Base-by-base conservation (phyloP, 2,888 invertebrate genomes). In the Tetropium fuscum region DNA sequence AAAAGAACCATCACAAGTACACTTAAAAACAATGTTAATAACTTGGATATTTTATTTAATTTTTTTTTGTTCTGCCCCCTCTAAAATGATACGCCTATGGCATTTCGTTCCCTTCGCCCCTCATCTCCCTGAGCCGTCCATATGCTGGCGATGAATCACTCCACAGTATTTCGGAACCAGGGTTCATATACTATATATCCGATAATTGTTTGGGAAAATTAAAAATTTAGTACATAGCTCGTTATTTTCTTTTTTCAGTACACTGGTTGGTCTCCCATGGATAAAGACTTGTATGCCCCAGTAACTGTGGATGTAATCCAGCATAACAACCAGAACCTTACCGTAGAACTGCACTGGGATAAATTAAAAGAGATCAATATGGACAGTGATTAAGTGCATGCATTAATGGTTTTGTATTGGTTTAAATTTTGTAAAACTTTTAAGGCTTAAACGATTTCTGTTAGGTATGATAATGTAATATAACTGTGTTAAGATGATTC, bases 231-330 rank as follows among this genome's bases (percentile, higher is more conserved):
- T 15, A n/a, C 18, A n/a, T 11, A 38, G 19, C 34, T 3, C 19
- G 15, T 27, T 40, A 7, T 41, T 2, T 32, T 11, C 15, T 6
- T 10, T 73, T 74, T 48, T 53, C 30, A 82, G 82, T 82, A 81
- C 53, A 81, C 82, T 18, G 82, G 82, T 6, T 82, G 82, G 81
- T 81, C 81, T 4, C 72, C 80, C 1, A 66, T 81, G 58, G 81
- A 82, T 47, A 78, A 77, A 65, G 81, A 81, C 64, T 63, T 77
- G 34, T 82, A 82, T 64, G 77, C 78, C 10, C 79, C 81, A 4
- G 71, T 82, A 11, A 76, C 76, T 8, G 78, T 82, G 3, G 74
- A 76, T 44, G 77, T 81, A 7, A 65, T 72, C 3, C 71, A 76
- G 41, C 80, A 80, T 54, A 71, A 72, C 38, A 74, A 77, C 36